phyloP scores from a whole-genome alignment of 1,140 invertebrate species.

The Drosophila mojavensis region DNA sequence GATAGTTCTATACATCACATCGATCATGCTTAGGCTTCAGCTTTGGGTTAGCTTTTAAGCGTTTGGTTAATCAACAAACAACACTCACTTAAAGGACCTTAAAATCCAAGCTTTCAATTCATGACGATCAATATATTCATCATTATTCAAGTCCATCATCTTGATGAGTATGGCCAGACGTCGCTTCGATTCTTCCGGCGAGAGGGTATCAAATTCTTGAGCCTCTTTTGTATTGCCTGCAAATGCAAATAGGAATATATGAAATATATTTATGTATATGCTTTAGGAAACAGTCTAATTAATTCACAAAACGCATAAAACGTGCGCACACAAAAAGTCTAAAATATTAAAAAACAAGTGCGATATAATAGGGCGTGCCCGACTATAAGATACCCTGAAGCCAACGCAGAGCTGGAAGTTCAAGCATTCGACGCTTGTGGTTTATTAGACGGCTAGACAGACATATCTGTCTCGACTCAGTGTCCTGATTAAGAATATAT shows the following conservation, averaged over 20 bases:
- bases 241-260: conserved; percentile 42
- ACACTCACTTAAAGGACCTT: conserved; percentile 93
- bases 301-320: conserved; percentile 13
- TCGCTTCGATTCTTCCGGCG: conserved; percentile 93
- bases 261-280: conserved; percentile 28
- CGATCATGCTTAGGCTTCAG: conserved; percentile 40
- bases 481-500: too few species aligned
- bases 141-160: conserved; percentile 94
- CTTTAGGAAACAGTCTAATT: background rate
- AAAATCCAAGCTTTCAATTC: conserved; percentile 97
- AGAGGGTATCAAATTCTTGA: conserved; percentile 95
- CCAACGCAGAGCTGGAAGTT: too few species aligned
- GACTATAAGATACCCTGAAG: background rate
- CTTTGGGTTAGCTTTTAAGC: conserved; percentile 26
- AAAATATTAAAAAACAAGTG: background rate
- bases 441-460: too few species aligned
- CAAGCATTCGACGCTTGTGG: too few species aligned
- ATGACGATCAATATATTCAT: conserved; percentile 89
- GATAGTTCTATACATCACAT: background rate
- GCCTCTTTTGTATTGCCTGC: conserved; percentile 95
- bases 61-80: conserved; percentile 73
- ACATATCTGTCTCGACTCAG: too few species aligned
- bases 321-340: conserved; percentile 33
- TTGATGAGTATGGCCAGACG: conserved; percentile 91
- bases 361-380: too few species aligned